Conservation (phyloP, 2,797 vertebrate species). For the Eurystomus glaucurus region DNA sequence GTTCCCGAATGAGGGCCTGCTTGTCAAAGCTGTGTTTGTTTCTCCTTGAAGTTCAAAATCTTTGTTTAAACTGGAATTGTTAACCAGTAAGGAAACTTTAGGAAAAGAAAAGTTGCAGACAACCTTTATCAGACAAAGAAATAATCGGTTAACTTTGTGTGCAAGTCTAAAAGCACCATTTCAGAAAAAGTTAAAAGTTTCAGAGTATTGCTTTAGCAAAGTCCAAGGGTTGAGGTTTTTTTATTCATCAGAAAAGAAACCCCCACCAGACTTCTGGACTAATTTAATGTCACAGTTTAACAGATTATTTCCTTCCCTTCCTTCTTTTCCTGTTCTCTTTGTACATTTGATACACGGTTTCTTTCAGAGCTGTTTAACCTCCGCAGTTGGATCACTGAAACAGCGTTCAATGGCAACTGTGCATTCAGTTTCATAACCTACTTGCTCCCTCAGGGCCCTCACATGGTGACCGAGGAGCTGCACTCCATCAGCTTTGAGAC, state of each 20-base stretch:
- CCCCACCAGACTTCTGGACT: background rate
- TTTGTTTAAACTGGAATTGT: background rate
- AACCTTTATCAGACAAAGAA: background rate
- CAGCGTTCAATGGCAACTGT: background rate
- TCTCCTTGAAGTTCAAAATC: background rate
- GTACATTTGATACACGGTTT: rapidly evolving
- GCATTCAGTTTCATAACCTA: background rate
- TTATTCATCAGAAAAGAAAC: background rate
- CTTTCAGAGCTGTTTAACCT: background rate
- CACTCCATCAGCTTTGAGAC: slow-evolving; percentile 97
- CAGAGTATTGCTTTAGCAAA: background rate
- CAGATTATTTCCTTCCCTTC: background rate
- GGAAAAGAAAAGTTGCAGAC: background rate
- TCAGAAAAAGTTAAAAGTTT: background rate
- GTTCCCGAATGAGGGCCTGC: background rate
- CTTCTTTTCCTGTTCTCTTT: background rate
- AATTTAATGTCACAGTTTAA: background rate
- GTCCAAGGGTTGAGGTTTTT: background rate
- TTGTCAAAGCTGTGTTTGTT: background rate
- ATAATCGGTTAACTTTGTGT: background rate
- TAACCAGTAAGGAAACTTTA: background rate
- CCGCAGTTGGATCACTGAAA: background rate
- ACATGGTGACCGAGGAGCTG: slow-evolving; percentile 96
- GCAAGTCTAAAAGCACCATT: background rate
- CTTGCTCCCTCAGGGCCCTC: slow-evolving; percentile 85